Evolutionary conservation across 2,113 vertebrate genomes (phyloP), one percentile per base, ranked within the genome.

Genomic region (Rhineura floridana): DNA sequence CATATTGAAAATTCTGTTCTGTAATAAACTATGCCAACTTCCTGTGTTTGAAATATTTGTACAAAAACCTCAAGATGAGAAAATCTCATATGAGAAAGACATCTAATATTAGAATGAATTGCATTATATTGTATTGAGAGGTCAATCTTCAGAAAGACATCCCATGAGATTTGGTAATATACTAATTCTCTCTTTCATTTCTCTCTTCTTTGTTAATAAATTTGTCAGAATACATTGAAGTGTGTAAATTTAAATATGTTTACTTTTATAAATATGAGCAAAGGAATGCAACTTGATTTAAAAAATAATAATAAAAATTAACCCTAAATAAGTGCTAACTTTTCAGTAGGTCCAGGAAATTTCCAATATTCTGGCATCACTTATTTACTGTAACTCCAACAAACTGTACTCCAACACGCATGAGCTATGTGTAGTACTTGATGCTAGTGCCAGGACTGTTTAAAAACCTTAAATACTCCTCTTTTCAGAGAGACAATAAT

Each of bases 41-140:
- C 87, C 81, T 95, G 94, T 84, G 62, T 93, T 96, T 94, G 88
- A 93, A 94, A 94, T 91, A 93, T 90, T 42, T 95, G 95, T 92
- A 95, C 91, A 93, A 95, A 94, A 88, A 90, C 72, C 23, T 95
- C 94, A 95, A 92, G 93, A 94, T 88, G 85, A 94, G 93, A 90
- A 94, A 93, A 52, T 33, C 21, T 19, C 55, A 59, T 59, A 19
- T 59, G 55, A 21, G 55, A 59, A 59, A 59, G 21, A 83, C 86
- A 85, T 89, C 84, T 89, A 94, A 89, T 84, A 93, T 91, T 89
- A 91, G 88, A 89, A 93, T 92, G 94, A 95, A 94, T 91, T 94
- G 85, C 80, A 93, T 95, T 95, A 95, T 93, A 92, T 93, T 91
- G 94, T 78, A 70, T 87, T 88, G 86, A 76, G 90, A 93, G 85